Evolutionary conservation across 2,797 vertebrate genomes (phyloP), one percentile per base, ranked within the genome.

Genomic region (Lepilemur septentrionalis): DNA sequence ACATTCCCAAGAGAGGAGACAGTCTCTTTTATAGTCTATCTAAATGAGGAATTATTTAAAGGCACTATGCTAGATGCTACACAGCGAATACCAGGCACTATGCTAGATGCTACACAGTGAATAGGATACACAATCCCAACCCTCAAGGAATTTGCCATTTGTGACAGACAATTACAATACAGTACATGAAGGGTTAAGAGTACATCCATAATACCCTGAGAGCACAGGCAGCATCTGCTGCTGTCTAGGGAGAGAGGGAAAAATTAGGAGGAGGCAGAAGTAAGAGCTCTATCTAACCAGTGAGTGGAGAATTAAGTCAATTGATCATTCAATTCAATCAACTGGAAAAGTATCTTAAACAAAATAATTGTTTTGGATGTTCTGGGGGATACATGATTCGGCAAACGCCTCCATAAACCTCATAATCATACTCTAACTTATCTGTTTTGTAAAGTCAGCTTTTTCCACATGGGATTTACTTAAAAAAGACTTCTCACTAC

Each of bases 391-490:
- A 35, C 4, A 78, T 22, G 25, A 14, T 55, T 94, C 92, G 52
- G n/a, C 63, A 95, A 72, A 75, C 89, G 57, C 25, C 63, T 93
- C 35, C 30, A 52, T 69, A 93, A 93, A 76, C 25, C n/a, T 95
- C 57, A 86, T 91, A 93, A 82, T 91, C 38, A 94, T 43, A 83
- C 73, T 89, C 30, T 95, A 80, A 90, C 86, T 87, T 78, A 48
- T 32, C 50, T 94, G 5, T 80, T 94, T 93, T 63, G 2, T 63
- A 89, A 92, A 95, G 59, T 81, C 75, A 89, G 63, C 35, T 95
- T 96, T 94, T 84, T 82, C 89, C 30, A 73, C 43, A 73, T 15
- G 61, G 65, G 52, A 28, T 52, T 92, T 81, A 90, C 35, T 87
- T 89, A 48, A 81, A 75, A 75, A 57, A 90, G n/a, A 79, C 52